phyloP scores from a whole-genome alignment of 2,888 invertebrate species.

The Oscheius sp. region DNA sequence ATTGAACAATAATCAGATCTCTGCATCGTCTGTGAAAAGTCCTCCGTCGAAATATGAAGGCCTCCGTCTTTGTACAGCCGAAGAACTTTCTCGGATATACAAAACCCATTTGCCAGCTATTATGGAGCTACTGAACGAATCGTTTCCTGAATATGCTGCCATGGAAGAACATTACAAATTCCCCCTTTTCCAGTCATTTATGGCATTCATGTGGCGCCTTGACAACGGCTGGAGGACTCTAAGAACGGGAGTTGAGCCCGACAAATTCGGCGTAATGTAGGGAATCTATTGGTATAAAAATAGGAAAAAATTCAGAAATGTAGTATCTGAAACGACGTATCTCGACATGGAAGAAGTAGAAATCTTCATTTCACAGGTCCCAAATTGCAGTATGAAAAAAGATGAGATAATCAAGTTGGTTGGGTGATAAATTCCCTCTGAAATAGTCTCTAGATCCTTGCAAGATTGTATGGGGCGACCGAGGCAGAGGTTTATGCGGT shows the following conservation, averaged over 20 bases:
- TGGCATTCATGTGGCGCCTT: slow-evolving; percentile 18
- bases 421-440: not conserved
- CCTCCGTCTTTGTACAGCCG: slow-evolving; percentile 13
- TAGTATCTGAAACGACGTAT: slow-evolving; percentile 22
- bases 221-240: slow-evolving; percentile 20
- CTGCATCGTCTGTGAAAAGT: not conserved
- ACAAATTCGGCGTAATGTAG: slow-evolving; percentile 9
- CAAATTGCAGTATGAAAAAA: not conserved
- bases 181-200: slow-evolving; percentile 18
- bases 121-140: slow-evolving; percentile 9
- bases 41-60: slow-evolving; percentile 6
- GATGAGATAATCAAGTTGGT: not conserved
- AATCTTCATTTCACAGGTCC: slow-evolving; percentile 5
- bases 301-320: slow-evolving; percentile 8
- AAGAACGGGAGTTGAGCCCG: not conserved
- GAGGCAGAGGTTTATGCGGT: not conserved
- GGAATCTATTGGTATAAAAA: not conserved
- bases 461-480: slow-evolving; percentile 13
- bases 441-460: not conserved
- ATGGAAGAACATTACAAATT: slow-evolving; percentile 9
- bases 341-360: slow-evolving; percentile 24
- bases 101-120: slow-evolving; percentile 14
- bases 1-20: not conserved
- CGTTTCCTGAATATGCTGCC: not conserved
- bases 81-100: slow-evolving; percentile 14